Evolutionary conservation across 2,113 vertebrate species (phyloP).

Genomic region (Cryptomyrus ogoouensis): DNA sequence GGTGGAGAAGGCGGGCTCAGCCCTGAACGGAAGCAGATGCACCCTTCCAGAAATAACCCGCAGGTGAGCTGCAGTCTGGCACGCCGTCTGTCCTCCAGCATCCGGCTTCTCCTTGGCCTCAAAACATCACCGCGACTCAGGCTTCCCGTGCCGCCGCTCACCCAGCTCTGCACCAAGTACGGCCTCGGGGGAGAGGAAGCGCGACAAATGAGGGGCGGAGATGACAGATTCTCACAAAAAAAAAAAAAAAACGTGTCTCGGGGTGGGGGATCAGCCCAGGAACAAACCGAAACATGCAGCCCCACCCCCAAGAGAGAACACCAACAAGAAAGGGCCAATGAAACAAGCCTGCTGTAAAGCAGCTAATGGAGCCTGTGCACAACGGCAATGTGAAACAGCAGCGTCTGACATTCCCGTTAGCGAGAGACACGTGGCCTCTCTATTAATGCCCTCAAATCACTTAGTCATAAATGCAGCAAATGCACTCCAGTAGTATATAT

Average conservation of each 20-base stretch:
- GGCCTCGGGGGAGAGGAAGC: background rate
- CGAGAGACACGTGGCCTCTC: background rate
- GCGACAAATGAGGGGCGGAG: background rate
- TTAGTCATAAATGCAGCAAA: background rate
- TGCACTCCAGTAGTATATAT: background rate
- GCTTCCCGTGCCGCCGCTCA: background rate
- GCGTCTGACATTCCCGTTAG: background rate
- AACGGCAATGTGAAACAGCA: background rate
- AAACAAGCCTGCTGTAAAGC: background rate
- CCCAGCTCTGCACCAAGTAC: constrained; percentile 1
- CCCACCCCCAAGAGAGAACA: background rate
- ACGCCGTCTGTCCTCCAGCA: constrained; percentile 6
- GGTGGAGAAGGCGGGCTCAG: background rate
- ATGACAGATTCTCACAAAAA: background rate
- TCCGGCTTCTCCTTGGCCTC: constrained; percentile 30
- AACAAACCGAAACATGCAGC: background rate
- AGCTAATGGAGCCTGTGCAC: background rate
- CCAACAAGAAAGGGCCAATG: background rate
- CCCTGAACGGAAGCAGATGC: background rate
- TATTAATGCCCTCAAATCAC: background rate
- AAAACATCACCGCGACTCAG: constrained; percentile 14
- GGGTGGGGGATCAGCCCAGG: background rate
- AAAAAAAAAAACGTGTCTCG: background rate
- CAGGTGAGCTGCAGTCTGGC: background rate
- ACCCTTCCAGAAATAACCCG: background rate